Base-by-base conservation (phyloP, 2,888 invertebrate species). In the Schizaphis graminum region DNA sequence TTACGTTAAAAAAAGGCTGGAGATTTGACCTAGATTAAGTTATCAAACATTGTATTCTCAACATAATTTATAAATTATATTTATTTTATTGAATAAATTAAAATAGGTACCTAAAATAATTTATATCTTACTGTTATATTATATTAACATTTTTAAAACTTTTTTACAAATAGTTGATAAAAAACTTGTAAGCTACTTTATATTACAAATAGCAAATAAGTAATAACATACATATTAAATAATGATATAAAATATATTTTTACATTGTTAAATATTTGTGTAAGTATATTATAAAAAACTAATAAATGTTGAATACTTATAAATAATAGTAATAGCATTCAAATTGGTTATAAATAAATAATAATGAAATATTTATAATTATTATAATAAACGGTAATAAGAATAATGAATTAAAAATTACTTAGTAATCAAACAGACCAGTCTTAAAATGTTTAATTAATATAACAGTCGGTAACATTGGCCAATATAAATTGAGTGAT, bases 361-460 rank as follows among this genome's bases (percentile, higher is more conserved):
- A 67, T 67, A 35, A 67, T 67, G 16, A 67, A 67, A 67, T 67
- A 67, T 67, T 16, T 5, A 67, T 35, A 67, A 16, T 35, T 67
- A 67, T 67, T 67, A 67, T 21, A 67, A 67, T 67, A 67, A 67
- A 67, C n/a, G n/a, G 35, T n/a, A 35, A 35, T 67, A 89, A 89
- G 41, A 89, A 57, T 56, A 57, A 44, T 47, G 41, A 91, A 90
- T 44, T 47, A 86, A 92, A 57, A 67, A 61, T 67, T 67, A 92
- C 67, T 92, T 92, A 86, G 11, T 57, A 57, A 87, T 87, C 61
- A 87, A 87, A 24, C 3, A 41, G n/a, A 87, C 86, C 93, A 93
- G 93, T 93, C 93, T 93, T 93, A 93, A 89, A 56, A 21, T 57
- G 44, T 77, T 84, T 49, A 61, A 21, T 67, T 35, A 88, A 53